Evolutionary conservation across 2,797 vertebrate species (phyloP), one percentile per base, ranked within the genome.

Genomic region (Odontamblyopus lacepedii): DNA sequence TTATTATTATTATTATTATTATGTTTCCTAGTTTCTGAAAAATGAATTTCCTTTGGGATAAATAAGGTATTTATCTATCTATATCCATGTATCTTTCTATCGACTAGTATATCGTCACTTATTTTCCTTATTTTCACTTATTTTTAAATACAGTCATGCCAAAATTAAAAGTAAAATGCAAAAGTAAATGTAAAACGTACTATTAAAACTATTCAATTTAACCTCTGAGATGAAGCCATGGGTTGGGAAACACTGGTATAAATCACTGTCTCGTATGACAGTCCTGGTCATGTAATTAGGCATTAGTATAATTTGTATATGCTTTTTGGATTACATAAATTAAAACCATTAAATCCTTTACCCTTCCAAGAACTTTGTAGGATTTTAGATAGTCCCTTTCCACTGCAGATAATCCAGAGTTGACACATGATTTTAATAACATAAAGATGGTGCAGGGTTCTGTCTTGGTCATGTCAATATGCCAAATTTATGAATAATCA

Each of bases 401-500:
- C 63, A 26, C 35, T 11, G 11, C 35, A 63, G 62, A 63, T 63
- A 44, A 63, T 41, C 61, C n/a, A 48, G 41, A 26, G 66, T 63
- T 73, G 78, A 81, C 79, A 83, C 16, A 9, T 27, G 66, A 66
- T 53, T 59, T 69, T 63, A 48, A 60, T 8, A 29, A 48, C 73
- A 76, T 75, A 11, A 69, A 83, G 70, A 85, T 51, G 67, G 65
- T 63, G 63, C 79, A 70, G 71, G 81, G 64, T 56, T 76, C 72
- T 74, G 60, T 75, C 57, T 73, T 12, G 32, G 78, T 82, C 70
- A 78, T 77, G 75, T 71, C 76, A 88, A 85, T 63, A 60, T 64
- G 80, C 78, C 87, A 87, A 75, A 85, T 83, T 86, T 81, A 85
- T 87, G 85, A 87, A 88, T 88, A 88, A 92, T 91, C 89, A 8